phyloP scores from a whole-genome alignment of 2,797 vertebrate species.

The Megaceryle alcyon region DNA sequence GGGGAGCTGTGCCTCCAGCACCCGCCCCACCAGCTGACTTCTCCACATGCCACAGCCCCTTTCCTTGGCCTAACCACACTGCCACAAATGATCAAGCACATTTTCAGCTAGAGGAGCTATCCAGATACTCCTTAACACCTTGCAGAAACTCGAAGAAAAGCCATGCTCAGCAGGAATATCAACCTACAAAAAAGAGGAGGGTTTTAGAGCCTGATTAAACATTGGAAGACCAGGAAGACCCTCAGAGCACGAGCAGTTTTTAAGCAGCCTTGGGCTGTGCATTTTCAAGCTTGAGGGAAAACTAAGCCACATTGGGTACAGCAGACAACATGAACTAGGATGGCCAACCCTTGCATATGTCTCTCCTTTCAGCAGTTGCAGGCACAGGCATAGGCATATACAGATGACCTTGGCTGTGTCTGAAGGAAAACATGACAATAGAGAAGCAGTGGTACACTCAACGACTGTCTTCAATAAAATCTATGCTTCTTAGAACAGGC shows the following conservation, averaged over 20 bases:
- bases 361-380: background rate
- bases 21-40: background rate
- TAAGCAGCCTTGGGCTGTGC: background rate
- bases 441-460: background rate
- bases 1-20: background rate
- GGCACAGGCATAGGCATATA: background rate
- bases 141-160: background rate
- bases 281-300: background rate
- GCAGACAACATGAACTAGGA: background rate
- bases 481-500: background rate
- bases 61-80: background rate
- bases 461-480: background rate
- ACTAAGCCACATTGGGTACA: accelerated
- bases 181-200: background rate
- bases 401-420: background rate
- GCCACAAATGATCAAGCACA: accelerated
- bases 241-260: background rate
- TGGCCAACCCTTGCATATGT: background rate
- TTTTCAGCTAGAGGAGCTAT: background rate
- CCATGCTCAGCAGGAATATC: background rate
- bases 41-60: background rate
- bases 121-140: background rate
- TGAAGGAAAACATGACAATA: background rate
- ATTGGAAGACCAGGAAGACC: background rate
- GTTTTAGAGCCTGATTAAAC: background rate